A percentile compares a stretch with the other conserved stretches of the same genome.
Conservation (phyloP, 2,113 vertebrate genomes). For the Isurus oxyrinchus region DNA sequence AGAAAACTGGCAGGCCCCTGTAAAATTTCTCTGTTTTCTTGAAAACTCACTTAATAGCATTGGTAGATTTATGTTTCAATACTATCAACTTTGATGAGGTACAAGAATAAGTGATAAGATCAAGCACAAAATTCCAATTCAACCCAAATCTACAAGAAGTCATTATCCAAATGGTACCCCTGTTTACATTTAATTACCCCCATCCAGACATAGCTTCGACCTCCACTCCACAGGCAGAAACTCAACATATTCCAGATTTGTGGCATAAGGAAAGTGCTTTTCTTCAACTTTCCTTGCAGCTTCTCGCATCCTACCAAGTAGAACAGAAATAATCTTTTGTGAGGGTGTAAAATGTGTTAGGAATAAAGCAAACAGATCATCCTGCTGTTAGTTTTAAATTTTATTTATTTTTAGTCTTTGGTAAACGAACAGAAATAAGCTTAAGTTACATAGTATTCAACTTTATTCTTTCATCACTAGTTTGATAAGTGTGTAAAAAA, state of each 20-base stretch:
- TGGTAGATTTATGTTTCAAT: background rate
- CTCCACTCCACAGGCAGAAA: conserved; percentile 96
- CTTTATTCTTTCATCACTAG: background rate
- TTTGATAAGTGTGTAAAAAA: background rate
- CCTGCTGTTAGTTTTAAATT: background rate
- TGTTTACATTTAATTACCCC: conserved; percentile 64
- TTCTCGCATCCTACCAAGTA: conserved; percentile 76
- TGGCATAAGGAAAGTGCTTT: conserved; percentile 81
- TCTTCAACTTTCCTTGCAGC: conserved; percentile 93
- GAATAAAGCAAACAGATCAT: background rate
- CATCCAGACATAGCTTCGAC: conserved; percentile 87
- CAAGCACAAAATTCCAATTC: background rate
- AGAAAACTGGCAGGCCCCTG: background rate
- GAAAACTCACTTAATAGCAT: background rate
- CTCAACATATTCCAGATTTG: conserved; percentile 75
- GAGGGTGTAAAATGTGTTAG: background rate
- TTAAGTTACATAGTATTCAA: background rate
- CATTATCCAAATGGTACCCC: conserved; percentile 7
- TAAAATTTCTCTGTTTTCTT: background rate
- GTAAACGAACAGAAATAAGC: background rate
- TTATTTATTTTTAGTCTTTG: background rate
- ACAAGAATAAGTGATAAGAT: background rate
- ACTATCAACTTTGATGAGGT: background rate
- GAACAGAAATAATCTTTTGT: conserved; percentile 38
- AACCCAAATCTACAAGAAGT: background rate